Evolutionary conservation across 2,888 invertebrate species (phyloP), one percentile per base, ranked within the genome.

Genomic region (Trachelus tabidus): DNA sequence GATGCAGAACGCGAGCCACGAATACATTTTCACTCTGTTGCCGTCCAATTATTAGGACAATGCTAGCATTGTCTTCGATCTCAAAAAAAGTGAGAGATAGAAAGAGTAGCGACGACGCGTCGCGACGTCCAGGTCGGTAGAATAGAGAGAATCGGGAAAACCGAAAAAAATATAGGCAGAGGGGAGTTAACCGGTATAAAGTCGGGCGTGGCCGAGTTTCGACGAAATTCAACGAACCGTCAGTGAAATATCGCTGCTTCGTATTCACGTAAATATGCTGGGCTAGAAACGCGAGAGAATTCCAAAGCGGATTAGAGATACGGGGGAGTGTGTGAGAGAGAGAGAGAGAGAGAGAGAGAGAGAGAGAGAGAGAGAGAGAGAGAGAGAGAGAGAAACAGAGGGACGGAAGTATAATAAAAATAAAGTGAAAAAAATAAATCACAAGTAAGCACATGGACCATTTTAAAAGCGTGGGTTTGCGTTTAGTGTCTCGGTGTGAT

Each of bases 341-440:
- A 9, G 40, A 37, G 12, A 12, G 37, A 37, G 12, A 73, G n/a
- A 9, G 69, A 68, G 75, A 79, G 37, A 77, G 76, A 71, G 33
- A 34, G 69, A 74, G 68, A 77, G 77, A 35, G 37, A 34, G 75
- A 75, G 73, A 75, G 12, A 34, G 75, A 75, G 73, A 75, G 12
- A 6, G 68, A 73, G 76, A 69, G 76, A 34, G 75, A 37, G 23
- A 69, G 33, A 12, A 37, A 12, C 75, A 76, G 34, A 68, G 68
- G 15, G 37, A 56, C 34, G 76, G 75, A 73, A 37, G 77, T 40
- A 6, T 37, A 34, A 68, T 35, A 12, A 11, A n/a, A 75, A 30
- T 56, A 68, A 34, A 11, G 56, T 34, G 30, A 75, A 73, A 34
- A 11, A 31, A n/a, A 56, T 73, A 40, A 73, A 37, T 73, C 37